Percentiles rank a stretch among this genome's conserved stretches.
phyloP scores from a whole-genome alignment of 2,113 vertebrate genomes.

The Grammomys surdaster region DNA sequence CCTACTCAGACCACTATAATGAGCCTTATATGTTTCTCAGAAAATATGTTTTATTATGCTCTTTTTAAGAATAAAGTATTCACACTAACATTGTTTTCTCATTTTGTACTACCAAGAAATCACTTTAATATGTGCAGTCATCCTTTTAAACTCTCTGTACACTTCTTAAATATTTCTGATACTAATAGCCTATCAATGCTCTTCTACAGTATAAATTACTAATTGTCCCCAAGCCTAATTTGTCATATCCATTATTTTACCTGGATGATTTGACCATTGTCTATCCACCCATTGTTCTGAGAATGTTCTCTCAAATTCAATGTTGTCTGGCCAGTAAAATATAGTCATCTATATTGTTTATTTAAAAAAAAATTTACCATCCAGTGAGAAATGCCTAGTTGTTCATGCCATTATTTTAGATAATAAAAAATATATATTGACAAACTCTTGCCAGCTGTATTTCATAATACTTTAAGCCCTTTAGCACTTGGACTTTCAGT shows the following conservation, averaged over 20 bases:
- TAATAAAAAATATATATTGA: neutral
- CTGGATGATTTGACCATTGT: neutral
- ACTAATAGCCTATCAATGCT: neutral
- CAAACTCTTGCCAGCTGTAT: neutral
- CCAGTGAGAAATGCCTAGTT: neutral
- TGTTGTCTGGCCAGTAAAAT: slow-evolving; percentile 1
- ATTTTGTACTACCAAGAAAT: slow-evolving; percentile 22
- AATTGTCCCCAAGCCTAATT: neutral
- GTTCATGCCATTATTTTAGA: neutral
- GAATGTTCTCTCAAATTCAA: neutral
- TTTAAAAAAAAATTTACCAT: slow-evolving; percentile 23
- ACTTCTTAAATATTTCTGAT: neutral
- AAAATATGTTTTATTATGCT: neutral
- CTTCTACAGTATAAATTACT: neutral
- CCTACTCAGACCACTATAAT: no score
- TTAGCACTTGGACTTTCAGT: neutral
- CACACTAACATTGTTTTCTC: neutral
- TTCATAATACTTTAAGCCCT: neutral
- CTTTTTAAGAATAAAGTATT: neutral
- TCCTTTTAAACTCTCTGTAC: neutral
- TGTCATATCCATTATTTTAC: neutral
- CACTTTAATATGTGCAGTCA: neutral
- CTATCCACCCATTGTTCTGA: neutral
- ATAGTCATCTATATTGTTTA: neutral
- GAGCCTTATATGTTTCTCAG: neutral